Evolutionary conservation across 2,113 vertebrate genomes (phyloP).

Genomic region (Phaethon lepturus): DNA sequence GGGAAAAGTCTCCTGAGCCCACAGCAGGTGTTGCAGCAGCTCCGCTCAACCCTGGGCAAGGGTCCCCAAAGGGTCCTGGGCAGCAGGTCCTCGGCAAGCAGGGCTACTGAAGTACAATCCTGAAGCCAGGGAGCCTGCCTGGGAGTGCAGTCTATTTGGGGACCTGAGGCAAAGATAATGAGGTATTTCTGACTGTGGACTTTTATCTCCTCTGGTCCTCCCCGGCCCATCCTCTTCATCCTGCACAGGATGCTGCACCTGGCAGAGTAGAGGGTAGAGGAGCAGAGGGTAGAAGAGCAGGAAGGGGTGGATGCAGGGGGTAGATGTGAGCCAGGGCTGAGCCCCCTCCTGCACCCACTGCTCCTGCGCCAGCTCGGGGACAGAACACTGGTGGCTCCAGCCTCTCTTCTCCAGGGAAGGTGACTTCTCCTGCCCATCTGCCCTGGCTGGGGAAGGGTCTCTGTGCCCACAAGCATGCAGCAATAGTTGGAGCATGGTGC

Average conservation of each 20-base stretch:
- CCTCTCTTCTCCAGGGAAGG: not conserved
- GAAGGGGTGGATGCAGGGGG: too few relatives aligned
- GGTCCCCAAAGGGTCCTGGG: not conserved
- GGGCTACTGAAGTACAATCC: not conserved
- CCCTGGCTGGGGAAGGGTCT: not conserved
- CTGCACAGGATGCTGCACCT: not conserved
- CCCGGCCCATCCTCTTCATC: not conserved
- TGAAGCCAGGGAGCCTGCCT: not conserved
- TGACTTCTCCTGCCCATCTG: not conserved
- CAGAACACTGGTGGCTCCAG: not conserved
- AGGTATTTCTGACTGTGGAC: not conserved
- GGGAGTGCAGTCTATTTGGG: not conserved
- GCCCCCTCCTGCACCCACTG: too few relatives aligned
- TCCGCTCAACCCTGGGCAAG: fast-evolving
- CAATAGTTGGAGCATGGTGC: not conserved
- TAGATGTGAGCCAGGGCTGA: not conserved
- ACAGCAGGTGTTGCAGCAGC: not conserved
- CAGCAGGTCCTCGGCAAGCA: not conserved
- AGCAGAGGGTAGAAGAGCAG: not conserved
- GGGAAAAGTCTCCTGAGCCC: not conserved
- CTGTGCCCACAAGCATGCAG: not conserved
- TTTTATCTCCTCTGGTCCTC: not conserved
- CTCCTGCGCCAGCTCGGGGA: not conserved
- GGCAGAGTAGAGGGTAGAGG: not conserved
- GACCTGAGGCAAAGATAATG: not conserved